Conservation (phyloP, 2,888 invertebrate species). For the Euplexia lucipara region DNA sequence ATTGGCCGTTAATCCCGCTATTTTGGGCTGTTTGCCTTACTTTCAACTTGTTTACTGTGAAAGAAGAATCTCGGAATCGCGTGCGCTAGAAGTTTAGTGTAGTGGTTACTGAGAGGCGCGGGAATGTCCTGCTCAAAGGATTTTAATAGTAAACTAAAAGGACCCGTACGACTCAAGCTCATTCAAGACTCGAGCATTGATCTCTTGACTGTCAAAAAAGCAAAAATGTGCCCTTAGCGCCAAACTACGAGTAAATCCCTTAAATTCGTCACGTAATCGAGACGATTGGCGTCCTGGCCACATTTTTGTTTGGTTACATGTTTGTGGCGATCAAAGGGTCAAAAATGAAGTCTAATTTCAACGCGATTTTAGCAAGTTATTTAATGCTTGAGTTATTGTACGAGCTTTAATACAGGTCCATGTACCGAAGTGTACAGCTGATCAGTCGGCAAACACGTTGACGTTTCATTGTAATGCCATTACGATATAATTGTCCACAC, state of each 20-base stretch:
- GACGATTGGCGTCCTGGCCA: too few relatives aligned
- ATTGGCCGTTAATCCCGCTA: slow-evolving; percentile 48
- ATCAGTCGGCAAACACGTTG: slow-evolving; percentile 8
- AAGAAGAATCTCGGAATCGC: slow-evolving; percentile 13
- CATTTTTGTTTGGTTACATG: too few relatives aligned
- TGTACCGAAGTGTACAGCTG: background rate
- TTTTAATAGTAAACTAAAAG: slow-evolving; percentile 8
- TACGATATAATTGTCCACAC: slow-evolving; percentile 49
- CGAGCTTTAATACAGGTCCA: background rate
- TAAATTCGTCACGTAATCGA: too few relatives aligned
- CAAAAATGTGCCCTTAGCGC: too few relatives aligned
- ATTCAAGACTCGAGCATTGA: too few relatives aligned
- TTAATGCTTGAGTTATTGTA: too few relatives aligned
- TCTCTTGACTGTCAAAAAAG: too few relatives aligned
- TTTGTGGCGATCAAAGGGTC: too few relatives aligned
- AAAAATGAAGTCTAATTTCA: too few relatives aligned
- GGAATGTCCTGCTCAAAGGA: background rate
- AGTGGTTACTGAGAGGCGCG: slow-evolving; percentile 8
- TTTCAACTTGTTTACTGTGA: slow-evolving; percentile 23
- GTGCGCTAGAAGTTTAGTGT: slow-evolving; percentile 14
- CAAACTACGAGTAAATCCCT: too few relatives aligned
- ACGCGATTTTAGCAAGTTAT: too few relatives aligned
- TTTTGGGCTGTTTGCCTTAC: slow-evolving; percentile 38
- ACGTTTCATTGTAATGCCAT: slow-evolving; percentile 48
- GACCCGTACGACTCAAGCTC: slow-evolving; percentile 1